Evolutionary conservation across 1,140 invertebrate genomes (phyloP).

Genomic region (Thaumatotibia leucotreta): DNA sequence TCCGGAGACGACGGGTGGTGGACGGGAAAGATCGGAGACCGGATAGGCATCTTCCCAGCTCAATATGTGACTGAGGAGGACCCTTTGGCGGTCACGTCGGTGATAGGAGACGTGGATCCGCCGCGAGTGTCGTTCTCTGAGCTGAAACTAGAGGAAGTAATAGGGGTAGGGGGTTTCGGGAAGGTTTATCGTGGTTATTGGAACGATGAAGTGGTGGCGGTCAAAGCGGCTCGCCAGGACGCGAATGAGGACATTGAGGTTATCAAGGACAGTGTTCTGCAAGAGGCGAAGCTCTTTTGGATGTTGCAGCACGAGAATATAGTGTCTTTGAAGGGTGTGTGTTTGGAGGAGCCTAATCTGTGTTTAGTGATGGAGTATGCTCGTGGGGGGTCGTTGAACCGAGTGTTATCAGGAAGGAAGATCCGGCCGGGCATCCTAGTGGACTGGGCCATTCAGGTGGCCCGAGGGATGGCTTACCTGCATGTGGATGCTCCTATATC

Average conservation of each 20-base stretch:
- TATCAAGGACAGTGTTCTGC: conserved; percentile 92
- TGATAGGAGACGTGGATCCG: conserved; percentile 86
- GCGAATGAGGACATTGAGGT: conserved; percentile 91
- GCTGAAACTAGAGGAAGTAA: conserved; percentile 93
- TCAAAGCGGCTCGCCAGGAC: conserved; percentile 95
- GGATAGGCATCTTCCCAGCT: conserved; percentile 93
- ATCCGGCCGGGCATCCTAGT: conserved; percentile 95
- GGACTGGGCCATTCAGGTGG: conserved; percentile 98
- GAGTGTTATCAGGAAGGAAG: conserved; percentile 90
- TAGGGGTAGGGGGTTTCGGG: conserved; percentile 97
- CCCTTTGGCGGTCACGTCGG: conserved; percentile 78
- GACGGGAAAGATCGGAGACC: conserved; percentile 94
- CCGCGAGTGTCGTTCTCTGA: conserved; percentile 92
- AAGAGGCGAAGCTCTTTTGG: conserved; percentile 97
- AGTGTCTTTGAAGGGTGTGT: conserved; percentile 94
- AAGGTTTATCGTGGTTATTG: conserved; percentile 94
- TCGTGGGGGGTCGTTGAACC: conserved; percentile 93
- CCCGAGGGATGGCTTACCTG: conserved; percentile 96
- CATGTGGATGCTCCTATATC: conserved; percentile 95
- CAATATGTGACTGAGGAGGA: conserved; percentile 93
- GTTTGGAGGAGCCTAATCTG: conserved; percentile 93
- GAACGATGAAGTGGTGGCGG: conserved; percentile 90
- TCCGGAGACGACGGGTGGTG: conserved; percentile 99
- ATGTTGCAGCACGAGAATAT: conserved; percentile 95
- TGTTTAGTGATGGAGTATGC: conserved; percentile 98